Evolutionary conservation across 2,797 vertebrate genomes (phyloP).

Genomic region (Aplochiton taeniatus): DNA sequence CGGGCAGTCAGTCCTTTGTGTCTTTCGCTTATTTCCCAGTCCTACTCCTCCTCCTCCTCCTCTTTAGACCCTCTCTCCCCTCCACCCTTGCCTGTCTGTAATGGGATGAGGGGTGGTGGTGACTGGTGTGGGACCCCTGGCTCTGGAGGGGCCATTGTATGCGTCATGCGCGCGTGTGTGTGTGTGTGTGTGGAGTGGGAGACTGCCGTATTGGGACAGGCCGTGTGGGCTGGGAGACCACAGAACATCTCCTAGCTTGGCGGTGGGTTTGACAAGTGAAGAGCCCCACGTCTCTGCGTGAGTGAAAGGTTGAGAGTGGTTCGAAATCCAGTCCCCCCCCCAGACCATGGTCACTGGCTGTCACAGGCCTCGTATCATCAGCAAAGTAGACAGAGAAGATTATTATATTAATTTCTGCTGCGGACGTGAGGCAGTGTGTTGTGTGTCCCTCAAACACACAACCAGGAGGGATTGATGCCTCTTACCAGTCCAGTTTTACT

Average conservation of each 20-base stretch:
- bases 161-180: conserved; percentile 56
- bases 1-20: not conserved
- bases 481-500: conserved; percentile 22
- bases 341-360: too few species aligned
- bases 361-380: too few species aligned
- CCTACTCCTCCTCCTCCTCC: conserved; percentile 42
- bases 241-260: too few species aligned
- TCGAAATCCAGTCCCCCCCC: too few species aligned
- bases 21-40: conserved; percentile 13
- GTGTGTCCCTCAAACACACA: too few species aligned
- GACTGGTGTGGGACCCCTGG: not conserved
- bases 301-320: too few species aligned
- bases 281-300: too few species aligned
- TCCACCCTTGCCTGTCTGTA: conserved; percentile 41
- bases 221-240: not conserved
- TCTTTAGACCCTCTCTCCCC: not conserved
- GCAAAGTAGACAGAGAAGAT: too few species aligned
- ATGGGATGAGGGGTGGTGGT: conserved; percentile 46
- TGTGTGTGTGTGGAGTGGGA: conserved; percentile 55
- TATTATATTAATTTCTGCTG: too few species aligned
- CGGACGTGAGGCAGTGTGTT: not conserved
- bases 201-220: conserved; percentile 13
- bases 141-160: conserved; percentile 4
- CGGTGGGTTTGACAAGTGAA: too few species aligned
- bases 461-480: too few species aligned